phyloP scores from a whole-genome alignment of 1,140 invertebrate species.

The Dendroctonus valens region DNA sequence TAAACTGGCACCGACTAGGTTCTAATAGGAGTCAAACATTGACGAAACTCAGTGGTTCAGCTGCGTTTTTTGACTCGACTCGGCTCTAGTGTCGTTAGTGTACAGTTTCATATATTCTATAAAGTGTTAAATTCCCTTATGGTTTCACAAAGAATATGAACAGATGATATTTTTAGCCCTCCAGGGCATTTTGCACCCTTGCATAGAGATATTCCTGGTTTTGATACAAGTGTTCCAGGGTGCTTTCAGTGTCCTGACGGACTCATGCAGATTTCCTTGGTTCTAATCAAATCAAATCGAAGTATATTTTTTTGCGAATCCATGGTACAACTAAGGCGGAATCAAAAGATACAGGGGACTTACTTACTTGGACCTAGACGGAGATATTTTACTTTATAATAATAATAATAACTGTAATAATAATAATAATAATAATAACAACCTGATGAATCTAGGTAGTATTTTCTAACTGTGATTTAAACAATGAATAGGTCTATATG shows the following conservation, averaged over 20 bases:
- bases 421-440: too few relatives aligned
- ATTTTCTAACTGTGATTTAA: constrained; percentile 34
- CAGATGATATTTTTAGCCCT: neutral
- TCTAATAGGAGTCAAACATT: neutral
- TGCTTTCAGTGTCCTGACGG: neutral
- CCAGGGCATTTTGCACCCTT: neutral
- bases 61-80: neutral
- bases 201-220: neutral
- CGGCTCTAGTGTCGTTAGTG: constrained; percentile 10
- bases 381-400: too few relatives aligned
- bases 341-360: constrained; percentile 8
- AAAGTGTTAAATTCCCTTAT: constrained; percentile 12
- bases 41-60: neutral
- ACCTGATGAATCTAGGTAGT: too few relatives aligned
- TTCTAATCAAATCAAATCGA: neutral
- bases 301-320: neutral
- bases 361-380: constrained; percentile 10
- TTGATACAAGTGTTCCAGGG: neutral
- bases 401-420: too few relatives aligned
- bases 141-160: neutral
- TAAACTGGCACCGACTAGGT: neutral
- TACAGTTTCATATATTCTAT: constrained; percentile 27
- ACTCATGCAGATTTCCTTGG: neutral
- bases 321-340: constrained; percentile 16
- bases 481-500: constrained; percentile 5